Evolutionary conservation across 2,797 vertebrate species (phyloP).

Genomic region (Mormyrops attenuatus): DNA sequence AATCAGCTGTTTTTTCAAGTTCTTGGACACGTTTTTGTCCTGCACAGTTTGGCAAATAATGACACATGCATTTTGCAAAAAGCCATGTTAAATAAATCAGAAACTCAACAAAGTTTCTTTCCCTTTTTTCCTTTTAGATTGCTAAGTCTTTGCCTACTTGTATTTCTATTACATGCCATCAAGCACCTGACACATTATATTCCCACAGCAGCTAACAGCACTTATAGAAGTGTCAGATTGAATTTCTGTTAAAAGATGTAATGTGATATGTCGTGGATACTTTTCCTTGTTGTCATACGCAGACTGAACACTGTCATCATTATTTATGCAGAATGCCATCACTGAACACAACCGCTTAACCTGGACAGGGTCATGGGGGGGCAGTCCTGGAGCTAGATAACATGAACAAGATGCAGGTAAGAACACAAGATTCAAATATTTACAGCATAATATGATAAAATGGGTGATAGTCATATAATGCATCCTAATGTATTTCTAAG

Average conservation of each 20-base stretch:
- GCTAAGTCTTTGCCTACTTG: not conserved
- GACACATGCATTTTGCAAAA: not conserved
- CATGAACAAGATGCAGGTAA: not conserved
- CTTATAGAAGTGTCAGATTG: constrained; percentile 5
- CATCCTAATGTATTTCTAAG: not conserved
- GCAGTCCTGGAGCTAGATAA: not conserved
- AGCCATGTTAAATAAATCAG: not conserved
- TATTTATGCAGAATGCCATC: constrained; percentile 13
- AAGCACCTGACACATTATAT: constrained; percentile 13
- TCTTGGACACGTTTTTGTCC: not conserved
- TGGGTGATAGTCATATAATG: not conserved
- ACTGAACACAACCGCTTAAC: not conserved
- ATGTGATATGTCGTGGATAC: not conserved
- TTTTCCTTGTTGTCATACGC: not conserved
- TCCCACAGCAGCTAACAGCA: not conserved
- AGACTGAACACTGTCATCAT: not conserved
- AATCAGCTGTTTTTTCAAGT: not conserved
- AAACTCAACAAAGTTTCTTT: not conserved
- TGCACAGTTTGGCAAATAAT: not conserved
- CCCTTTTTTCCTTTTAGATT: not conserved
- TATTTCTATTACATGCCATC: not conserved
- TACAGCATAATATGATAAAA: not conserved
- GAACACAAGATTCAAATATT: not conserved
- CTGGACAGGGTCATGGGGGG: not conserved
- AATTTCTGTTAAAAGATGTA: constrained; percentile 10